Conservation (phyloP, 2,797 vertebrate species). For the Crotalus adamanteus region DNA sequence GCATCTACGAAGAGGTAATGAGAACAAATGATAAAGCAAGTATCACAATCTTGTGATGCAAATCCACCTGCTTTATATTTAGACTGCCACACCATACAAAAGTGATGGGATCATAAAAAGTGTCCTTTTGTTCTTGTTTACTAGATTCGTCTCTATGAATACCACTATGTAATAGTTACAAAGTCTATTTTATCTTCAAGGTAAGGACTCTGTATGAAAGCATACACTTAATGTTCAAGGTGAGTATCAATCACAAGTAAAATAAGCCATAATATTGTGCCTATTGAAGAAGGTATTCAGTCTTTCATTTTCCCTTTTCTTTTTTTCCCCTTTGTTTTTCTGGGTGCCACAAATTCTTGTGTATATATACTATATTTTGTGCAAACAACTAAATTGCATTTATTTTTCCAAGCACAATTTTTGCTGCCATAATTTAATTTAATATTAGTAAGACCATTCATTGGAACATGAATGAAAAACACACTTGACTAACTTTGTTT, state of each 20-base stretch:
- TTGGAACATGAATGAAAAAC: constrained; percentile 22
- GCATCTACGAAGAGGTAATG: not conserved
- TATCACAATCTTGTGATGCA: not conserved
- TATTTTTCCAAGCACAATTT: constrained; percentile 31
- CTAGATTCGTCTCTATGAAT: not conserved
- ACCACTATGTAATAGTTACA: not conserved
- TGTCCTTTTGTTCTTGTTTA: not conserved
- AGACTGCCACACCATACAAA: not conserved
- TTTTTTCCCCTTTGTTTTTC: not conserved
- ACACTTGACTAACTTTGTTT: constrained; percentile 50
- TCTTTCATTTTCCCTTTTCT: not conserved
- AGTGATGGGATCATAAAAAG: not conserved
- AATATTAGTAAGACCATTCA: constrained; percentile 53
- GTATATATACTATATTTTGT: constrained; percentile 16
- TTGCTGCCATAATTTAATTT: constrained; percentile 55
- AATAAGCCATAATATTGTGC: not conserved
- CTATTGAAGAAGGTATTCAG: not conserved
- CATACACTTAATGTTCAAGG: not conserved
- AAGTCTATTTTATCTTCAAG: not conserved
- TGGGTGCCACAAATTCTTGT: not conserved
- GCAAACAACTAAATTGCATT: constrained; percentile 8
- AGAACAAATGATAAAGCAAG: not conserved
- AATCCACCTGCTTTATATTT: not conserved
- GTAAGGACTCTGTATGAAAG: not conserved
- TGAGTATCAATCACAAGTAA: not conserved